A percentile compares a stretch with the other conserved stretches of the same genome.
Conservation (phyloP, 2,888 invertebrate species). For the Cylindroiulus punctatus region DNA sequence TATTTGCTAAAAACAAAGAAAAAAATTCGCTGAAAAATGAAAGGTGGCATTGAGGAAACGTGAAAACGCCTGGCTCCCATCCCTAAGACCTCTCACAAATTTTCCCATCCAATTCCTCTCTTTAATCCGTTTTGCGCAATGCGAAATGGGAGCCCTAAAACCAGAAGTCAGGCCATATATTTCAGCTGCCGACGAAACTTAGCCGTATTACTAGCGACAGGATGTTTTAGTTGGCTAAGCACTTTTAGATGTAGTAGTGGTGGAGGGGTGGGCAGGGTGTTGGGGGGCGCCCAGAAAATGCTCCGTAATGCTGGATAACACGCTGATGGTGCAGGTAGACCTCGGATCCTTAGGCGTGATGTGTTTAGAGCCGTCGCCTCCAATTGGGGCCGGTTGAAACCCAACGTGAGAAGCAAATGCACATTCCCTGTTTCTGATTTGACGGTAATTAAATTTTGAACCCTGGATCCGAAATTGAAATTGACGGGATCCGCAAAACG, state of each 20-base stretch:
- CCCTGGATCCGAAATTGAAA: conserved; percentile 43
- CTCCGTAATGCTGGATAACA: background rate
- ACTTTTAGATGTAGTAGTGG: conserved; percentile 37
- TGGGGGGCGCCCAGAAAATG: background rate
- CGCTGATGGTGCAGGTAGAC: background rate
- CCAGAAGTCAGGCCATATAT: conserved; percentile 3
- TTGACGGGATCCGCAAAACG: conserved; percentile 43
- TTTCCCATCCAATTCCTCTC: background rate
- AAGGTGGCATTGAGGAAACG: too few relatives aligned
- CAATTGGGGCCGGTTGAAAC: background rate
- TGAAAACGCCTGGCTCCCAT: too few relatives aligned
- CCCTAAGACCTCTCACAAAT: too few relatives aligned
- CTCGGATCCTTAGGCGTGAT: background rate
- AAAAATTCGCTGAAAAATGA: too few relatives aligned
- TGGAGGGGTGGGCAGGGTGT: background rate
- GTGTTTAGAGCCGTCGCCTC: conserved; percentile 24
- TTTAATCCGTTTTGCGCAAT: background rate
- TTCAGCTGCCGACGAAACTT: background rate
- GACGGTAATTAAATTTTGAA: conserved; percentile 39
- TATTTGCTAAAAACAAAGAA: too few relatives aligned
- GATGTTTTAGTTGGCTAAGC: conserved; percentile 44
- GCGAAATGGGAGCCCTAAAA: background rate
- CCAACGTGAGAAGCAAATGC: conserved; percentile 4
- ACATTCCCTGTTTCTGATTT: conserved; percentile 37
- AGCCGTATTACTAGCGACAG: conserved; percentile 14